phyloP scores from a whole-genome alignment of 2,888 invertebrate species.

The Ommatoiulus sabulosus region DNA sequence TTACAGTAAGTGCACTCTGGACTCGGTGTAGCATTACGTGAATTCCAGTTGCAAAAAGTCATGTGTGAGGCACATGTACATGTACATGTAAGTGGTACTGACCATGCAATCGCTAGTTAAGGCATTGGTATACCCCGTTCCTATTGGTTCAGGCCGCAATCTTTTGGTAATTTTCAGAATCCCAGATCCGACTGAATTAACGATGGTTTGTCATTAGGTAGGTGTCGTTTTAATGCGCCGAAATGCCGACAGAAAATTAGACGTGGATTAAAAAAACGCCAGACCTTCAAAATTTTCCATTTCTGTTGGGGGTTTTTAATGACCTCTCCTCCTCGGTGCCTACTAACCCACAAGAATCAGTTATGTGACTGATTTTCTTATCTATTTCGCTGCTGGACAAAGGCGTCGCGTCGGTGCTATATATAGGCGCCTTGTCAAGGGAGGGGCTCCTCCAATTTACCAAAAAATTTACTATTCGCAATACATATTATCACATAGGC shows the following conservation, averaged over 20 bases:
- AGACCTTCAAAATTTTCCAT: slow-evolving; percentile 19
- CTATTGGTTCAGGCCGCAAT: not conserved
- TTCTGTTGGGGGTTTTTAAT: not conserved
- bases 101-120: not conserved
- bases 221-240: not conserved
- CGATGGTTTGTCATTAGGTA: not conserved
- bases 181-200: not conserved
- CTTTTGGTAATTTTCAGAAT: not conserved
- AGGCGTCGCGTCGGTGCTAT: not conserved
- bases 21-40: too few species aligned
- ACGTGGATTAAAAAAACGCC: not conserved
- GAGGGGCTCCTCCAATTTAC: not conserved
- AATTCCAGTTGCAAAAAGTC: too few species aligned
- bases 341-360: not conserved
- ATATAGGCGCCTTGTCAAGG: not conserved
- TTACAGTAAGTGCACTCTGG: too few species aligned
- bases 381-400: not conserved
- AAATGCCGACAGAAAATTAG: not conserved
- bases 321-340: not conserved
- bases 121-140: not conserved
- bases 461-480: too few species aligned
- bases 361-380: not conserved
- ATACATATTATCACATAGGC: not conserved
- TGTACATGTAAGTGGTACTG: too few species aligned
- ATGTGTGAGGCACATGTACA: too few species aligned